Conservation (phyloP, 2,888 invertebrate species). For the Yponomeuta malinellus region DNA sequence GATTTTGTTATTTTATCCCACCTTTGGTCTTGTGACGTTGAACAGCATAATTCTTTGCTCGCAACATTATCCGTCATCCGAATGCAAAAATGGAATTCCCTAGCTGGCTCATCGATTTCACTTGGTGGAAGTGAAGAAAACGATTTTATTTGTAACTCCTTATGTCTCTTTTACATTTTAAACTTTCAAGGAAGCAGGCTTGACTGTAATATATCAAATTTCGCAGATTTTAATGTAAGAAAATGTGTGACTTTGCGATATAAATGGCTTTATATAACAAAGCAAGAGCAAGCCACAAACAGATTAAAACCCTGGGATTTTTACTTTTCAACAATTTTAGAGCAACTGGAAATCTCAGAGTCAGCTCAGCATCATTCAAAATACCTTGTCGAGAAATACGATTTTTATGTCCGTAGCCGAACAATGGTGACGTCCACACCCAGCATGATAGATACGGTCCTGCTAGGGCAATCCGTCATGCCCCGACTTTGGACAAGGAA, state of each 20-base stretch:
- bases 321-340: no score
- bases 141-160: background rate
- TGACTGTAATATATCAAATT: background rate
- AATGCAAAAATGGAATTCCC: background rate
- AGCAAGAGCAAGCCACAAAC: no score
- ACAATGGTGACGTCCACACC: background rate
- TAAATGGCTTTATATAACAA: no score
- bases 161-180: background rate
- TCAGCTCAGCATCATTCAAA: no score
- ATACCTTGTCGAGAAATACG: no score
- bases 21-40: background rate
- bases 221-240: background rate
- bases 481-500: background rate
- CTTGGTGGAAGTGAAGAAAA: background rate
- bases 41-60: background rate
- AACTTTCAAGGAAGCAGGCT: background rate
- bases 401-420: no score
- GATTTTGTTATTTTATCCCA: background rate
- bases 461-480: background rate
- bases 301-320: no score
- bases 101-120: background rate
- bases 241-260: no score
- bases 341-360: no score
- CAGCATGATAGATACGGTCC: background rate
- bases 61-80: background rate